Conservation (phyloP, 2,113 vertebrate genomes). For the Myodes glareolus region DNA sequence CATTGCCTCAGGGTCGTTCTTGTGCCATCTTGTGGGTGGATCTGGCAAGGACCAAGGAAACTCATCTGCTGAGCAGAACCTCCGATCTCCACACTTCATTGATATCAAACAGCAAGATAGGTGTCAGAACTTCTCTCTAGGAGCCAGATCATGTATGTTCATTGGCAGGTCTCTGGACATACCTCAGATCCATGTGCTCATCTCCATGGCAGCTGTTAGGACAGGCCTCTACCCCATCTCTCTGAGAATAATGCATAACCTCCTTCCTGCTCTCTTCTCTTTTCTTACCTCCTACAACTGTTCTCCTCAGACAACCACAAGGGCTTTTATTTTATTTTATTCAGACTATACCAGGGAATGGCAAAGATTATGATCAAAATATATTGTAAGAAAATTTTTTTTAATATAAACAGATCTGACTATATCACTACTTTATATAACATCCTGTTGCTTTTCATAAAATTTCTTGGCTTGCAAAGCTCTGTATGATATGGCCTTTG, state of each 20-base stretch:
- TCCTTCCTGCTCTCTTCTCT: neutral
- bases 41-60: slow-evolving; percentile 12
- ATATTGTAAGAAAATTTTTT: neutral
- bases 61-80: neutral
- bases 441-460: neutral
- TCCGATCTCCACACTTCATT: neutral
- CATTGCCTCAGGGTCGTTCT: neutral
- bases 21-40: slow-evolving; percentile 64
- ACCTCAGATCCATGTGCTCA: neutral
- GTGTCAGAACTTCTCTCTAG: neutral
- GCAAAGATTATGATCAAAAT: neutral
- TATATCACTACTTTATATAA: neutral
- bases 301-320: neutral
- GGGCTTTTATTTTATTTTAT: neutral
- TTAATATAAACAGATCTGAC: neutral
- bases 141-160: neutral
- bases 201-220: neutral
- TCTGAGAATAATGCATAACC: neutral
- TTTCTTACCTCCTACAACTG: neutral
- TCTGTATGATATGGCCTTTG: neutral
- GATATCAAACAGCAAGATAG: neutral
- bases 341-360: neutral
- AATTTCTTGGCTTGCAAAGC: neutral
- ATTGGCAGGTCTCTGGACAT: neutral
- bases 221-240: neutral